Percentiles rank a stretch among this genome's conserved stretches.
These are phyloP conservation scores for Diabrotica virgifera DNA, from an alignment of 1,140 invertebrate species.

Conservation along the genomic window DNA sequence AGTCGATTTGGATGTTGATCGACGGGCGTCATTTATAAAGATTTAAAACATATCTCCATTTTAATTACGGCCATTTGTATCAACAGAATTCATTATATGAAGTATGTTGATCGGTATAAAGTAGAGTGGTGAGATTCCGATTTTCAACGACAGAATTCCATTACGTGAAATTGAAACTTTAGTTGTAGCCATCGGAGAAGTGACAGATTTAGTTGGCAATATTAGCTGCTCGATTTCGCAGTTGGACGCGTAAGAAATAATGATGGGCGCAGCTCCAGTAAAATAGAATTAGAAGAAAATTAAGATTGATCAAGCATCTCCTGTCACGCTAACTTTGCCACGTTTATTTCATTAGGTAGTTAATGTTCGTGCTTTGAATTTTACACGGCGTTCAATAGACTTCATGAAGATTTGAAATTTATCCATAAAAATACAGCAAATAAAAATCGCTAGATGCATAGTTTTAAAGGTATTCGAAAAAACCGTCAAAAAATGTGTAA, in stretches of 20 bases:
- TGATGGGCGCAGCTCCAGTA: neutral
- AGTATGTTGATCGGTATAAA: neutral
- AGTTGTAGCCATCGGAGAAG: neutral
- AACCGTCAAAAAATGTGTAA: too few species aligned
- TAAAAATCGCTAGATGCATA: too few species aligned
- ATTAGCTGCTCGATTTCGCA: neutral
- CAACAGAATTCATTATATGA: neutral
- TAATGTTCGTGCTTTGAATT: neutral
- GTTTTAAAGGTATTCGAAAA: too few species aligned
- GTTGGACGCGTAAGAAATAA: neutral
- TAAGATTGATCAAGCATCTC: constrained; percentile 3
- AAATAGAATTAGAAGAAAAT: constrained; percentile 3
- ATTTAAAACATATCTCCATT: too few species aligned
- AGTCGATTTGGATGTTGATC: too few species aligned
- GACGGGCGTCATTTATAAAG: too few species aligned
- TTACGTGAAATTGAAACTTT: neutral
- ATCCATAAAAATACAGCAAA: too few species aligned
- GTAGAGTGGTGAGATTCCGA: neutral
- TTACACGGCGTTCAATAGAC: too few species aligned
- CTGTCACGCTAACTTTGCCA: constrained; percentile 1
- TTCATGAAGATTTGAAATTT: too few species aligned
- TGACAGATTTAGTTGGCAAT: constrained; percentile 1
- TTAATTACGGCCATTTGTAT: too few species aligned
- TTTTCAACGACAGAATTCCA: constrained; percentile 2
- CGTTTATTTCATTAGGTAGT: neutral